Evolutionary conservation across 2,888 invertebrate species (phyloP).

Genomic region (Leucophenga maculata): DNA sequence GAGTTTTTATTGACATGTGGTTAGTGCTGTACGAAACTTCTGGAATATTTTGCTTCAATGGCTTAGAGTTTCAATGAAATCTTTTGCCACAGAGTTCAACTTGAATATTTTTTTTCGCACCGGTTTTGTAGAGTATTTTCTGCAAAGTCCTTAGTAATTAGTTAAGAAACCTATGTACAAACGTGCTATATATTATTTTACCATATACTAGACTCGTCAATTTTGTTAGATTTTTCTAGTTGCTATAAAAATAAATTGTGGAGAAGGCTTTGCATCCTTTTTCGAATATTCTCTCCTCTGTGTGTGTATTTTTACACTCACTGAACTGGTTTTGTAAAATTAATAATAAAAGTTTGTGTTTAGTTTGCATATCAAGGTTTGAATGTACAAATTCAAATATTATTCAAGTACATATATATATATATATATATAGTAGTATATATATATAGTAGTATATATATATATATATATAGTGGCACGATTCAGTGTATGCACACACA

Average conservation of each 20-base stretch:
- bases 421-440: neutral
- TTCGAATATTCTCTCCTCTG: constrained; percentile 28
- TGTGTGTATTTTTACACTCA: constrained; percentile 27
- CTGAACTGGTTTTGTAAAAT: constrained; percentile 32
- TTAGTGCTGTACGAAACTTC: constrained; percentile 1
- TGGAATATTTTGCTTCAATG: neutral
- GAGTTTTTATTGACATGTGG: constrained; percentile 21
- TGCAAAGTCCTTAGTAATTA: no score
- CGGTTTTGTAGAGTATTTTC: constrained; percentile 39
- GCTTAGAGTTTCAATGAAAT: neutral
- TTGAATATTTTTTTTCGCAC: constrained; percentile 26
- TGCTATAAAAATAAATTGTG: no score
- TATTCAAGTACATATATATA: constrained; percentile 34
- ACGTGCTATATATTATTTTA: neutral
- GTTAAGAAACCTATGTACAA: constrained; percentile 17
- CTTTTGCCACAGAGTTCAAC: neutral
- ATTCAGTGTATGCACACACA: constrained; percentile 27
- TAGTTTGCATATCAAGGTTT: constrained; percentile 35
- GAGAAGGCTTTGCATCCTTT: neutral
- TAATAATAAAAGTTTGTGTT: constrained; percentile 20
- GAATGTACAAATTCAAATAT: constrained; percentile 39
- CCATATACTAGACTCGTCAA: no score
- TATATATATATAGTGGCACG: constrained; percentile 22
- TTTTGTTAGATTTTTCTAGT: no score
- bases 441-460: no score